Base-by-base conservation (phyloP, 2,113 vertebrate species). In the Spheniscus mendiculus region DNA sequence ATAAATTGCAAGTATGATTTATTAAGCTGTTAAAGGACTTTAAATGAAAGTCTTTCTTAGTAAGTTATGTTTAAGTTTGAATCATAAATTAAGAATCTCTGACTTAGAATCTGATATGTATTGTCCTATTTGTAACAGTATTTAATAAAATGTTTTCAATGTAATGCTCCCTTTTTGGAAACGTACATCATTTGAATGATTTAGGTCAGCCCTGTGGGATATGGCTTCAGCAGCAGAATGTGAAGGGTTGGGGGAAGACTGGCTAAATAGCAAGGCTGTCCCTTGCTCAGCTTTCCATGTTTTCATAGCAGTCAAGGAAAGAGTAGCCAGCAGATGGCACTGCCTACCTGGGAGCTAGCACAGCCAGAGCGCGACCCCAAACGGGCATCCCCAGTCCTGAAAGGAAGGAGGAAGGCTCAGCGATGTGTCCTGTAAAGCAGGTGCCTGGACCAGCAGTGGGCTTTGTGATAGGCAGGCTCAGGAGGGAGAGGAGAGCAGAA, bases 21-120 rank as follows among this genome's bases (percentile, higher is more conserved):
- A 83, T 42, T 67, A 6, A 87, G 30, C 66, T 80, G 38, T 90
- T 92, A 73, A 47, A 69, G 62, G 52, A 40, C 52, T 94, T 86
- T 11, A 69, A 61, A 59, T 80, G 29, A 70, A 70, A 36, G 36
- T 80, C 5, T 81, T 44, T 83, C 30, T 56, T 74, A 93, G 26
- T 94, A 82, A 96, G 20, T 90, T 96, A 96, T 97, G 15, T 77
- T 91, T 97, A 97, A 96, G 5, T 96, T 97, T 97, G 97, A 23
- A 74, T 77, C 38, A 56, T 93, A 96, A 97, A 78, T 93, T 89
- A 79, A 78, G 66, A 72, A 62, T 40, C 6, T 56, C 27, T 87
- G 73, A 74, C 38, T 85, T 91, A 71, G 9, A 44, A 78, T 22
- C 22, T 38, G 13, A 12, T 63, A 59, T 30, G 40, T 91, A 76